Conservation (phyloP, 2,113 vertebrate genomes). For the Sus scrofa region DNA sequence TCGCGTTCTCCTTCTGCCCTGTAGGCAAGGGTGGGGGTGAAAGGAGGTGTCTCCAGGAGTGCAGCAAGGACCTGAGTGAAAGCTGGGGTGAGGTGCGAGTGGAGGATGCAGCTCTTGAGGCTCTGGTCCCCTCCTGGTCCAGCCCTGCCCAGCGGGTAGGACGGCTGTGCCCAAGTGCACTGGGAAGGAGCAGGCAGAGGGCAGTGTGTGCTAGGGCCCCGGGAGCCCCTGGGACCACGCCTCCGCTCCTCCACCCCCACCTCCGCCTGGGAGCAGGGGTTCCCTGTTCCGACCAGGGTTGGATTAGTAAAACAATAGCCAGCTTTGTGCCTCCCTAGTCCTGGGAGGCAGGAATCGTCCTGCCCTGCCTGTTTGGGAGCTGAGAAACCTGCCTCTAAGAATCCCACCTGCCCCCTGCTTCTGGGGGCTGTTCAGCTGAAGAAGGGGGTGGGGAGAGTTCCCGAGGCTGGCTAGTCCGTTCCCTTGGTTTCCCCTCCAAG, state of each 20-base stretch:
- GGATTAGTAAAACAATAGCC: not conserved
- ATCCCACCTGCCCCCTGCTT: not conserved
- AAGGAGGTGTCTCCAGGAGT: not conserved
- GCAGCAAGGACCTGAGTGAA: not conserved
- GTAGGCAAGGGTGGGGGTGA: not conserved
- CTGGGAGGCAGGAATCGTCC: not conserved
- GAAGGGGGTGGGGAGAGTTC: not conserved
- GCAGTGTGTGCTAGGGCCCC: not conserved
- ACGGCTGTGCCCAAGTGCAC: not conserved
- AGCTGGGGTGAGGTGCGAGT: not conserved
- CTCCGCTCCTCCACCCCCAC: not conserved
- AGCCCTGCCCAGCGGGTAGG: not conserved
- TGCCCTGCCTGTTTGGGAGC: not conserved
- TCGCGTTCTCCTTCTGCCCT: not conserved
- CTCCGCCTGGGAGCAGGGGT: not conserved
- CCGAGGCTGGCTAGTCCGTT: not conserved
- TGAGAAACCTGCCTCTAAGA: not conserved
- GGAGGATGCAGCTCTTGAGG: not conserved
- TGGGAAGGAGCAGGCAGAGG: not conserved
- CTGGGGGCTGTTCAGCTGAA: not conserved
- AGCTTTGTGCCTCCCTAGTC: not conserved
- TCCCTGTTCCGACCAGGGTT: not conserved
- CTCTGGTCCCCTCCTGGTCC: not conserved
- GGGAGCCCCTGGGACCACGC: not conserved
- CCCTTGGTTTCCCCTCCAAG: not conserved